These are phyloP conservation scores for Todiramphus chloris DNA, from an alignment of 2,113 vertebrate genomes.

Conservation along the genomic window DNA sequence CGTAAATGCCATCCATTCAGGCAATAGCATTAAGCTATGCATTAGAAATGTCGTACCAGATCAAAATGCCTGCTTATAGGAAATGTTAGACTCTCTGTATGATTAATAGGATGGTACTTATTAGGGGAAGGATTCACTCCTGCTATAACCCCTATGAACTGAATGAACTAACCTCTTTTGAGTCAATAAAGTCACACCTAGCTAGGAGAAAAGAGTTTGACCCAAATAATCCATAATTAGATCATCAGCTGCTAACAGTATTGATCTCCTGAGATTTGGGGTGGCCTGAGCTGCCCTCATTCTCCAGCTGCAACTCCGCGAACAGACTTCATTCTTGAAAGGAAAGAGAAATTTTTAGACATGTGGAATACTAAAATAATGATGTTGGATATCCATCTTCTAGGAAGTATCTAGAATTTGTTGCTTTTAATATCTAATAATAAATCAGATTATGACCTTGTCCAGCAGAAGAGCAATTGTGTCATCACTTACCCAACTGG, in stretches of 20 bases:
- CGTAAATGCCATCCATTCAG: neutral
- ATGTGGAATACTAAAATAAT: neutral
- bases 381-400: neutral
- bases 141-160: neutral
- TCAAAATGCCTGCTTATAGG: neutral
- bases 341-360: neutral
- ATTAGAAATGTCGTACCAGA: neutral
- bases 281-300: slow-evolving; percentile 40
- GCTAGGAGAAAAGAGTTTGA: slow-evolving; percentile 23
- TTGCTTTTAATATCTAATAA: neutral
- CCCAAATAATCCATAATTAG: slow-evolving; percentile 64
- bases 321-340: slow-evolving; percentile 21
- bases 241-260: slow-evolving; percentile 21
- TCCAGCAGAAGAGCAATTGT: neutral
- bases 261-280: slow-evolving; percentile 22
- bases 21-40: neutral
- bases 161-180: slow-evolving; percentile 45
- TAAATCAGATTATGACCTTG: neutral
- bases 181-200: neutral
- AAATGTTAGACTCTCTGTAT: neutral
- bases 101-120: neutral
- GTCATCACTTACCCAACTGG: neutral
- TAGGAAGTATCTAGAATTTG: neutral
- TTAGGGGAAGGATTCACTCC: neutral
- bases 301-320: slow-evolving; percentile 24